Percentiles rank a stretch among this genome's conserved stretches.
phyloP scores from a whole-genome alignment of 2,797 vertebrate species.

The Gallinago stenura region DNA sequence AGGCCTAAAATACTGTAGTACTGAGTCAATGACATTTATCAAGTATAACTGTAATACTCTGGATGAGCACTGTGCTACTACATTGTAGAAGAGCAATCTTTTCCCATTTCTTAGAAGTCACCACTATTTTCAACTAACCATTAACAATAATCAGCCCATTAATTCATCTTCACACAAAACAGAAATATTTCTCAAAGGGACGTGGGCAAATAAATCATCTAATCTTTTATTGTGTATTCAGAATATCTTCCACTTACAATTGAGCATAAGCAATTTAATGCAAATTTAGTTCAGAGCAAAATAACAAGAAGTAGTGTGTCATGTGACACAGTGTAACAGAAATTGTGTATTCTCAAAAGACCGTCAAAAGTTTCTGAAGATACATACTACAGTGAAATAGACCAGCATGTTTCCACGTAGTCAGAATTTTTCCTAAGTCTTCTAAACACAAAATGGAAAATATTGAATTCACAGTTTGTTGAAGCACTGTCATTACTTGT shows the following conservation, averaged over 20 bases:
- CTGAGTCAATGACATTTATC: background rate
- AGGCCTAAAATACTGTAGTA: background rate
- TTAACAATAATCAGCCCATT: background rate
- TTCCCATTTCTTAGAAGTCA: background rate
- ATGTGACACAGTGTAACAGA: background rate
- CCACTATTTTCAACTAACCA: background rate
- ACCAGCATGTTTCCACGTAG: background rate
- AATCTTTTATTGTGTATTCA: background rate
- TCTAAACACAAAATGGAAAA: slow-evolving; percentile 33
- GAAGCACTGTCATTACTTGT: slow-evolving; percentile 29
- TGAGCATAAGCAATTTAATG: slow-evolving; percentile 2
- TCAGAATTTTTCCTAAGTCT: background rate
- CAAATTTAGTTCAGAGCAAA: slow-evolving; percentile 29
- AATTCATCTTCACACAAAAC: background rate
- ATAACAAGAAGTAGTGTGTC: background rate
- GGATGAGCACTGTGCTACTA: background rate
- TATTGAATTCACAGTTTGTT: slow-evolving; percentile 12
- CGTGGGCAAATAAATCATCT: background rate
- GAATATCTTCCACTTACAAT: background rate
- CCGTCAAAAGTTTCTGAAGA: slow-evolving; percentile 7
- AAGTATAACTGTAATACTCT: background rate
- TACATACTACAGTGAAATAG: background rate
- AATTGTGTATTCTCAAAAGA: slow-evolving; percentile 15
- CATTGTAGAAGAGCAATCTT: background rate
- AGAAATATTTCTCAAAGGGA: slow-evolving; percentile 1